A percentile compares a stretch with the other conserved stretches of the same genome.
phyloP scores from a whole-genome alignment of 2,113 vertebrate genomes.

The Bagarius yarrelli region DNA sequence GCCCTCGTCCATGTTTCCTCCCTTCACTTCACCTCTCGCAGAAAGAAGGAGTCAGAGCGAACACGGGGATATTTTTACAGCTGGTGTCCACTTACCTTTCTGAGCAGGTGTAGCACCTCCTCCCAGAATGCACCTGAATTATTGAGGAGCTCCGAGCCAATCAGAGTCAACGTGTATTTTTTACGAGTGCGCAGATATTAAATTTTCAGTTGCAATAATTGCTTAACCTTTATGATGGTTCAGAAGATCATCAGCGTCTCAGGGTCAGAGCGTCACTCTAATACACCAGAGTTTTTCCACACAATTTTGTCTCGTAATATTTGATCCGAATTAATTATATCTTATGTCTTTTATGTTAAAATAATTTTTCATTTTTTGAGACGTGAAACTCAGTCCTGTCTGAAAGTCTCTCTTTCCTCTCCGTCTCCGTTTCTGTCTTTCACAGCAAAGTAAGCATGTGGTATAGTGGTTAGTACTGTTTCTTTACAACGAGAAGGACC shows the following conservation, averaged over 20 bases:
- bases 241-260: not conserved
- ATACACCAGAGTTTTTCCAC: not conserved
- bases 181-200: conserved; percentile 4
- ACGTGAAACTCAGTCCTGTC: not conserved
- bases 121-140: conserved; percentile 84
- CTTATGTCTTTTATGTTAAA: not conserved
- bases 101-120: conserved; percentile 81
- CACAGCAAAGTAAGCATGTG: too few species aligned
- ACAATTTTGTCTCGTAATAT: too few species aligned
- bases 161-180: not conserved
- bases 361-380: not conserved
- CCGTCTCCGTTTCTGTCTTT: not conserved
- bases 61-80: conserved; percentile 43
- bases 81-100: conserved; percentile 83
- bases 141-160: conserved; percentile 77
- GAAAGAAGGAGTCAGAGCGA: conserved; percentile 20
- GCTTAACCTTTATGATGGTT: conserved; percentile 1
- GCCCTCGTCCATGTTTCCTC: conserved; percentile 21
- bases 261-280: not conserved
- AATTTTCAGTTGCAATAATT: not conserved
- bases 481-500: too few species aligned
- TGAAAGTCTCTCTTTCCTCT: conserved; percentile 9
- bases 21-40: conserved; percentile 6
- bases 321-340: too few species aligned
- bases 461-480: too few species aligned